Conservation (phyloP, 2,888 invertebrate species). For the Epinotia nisella region DNA sequence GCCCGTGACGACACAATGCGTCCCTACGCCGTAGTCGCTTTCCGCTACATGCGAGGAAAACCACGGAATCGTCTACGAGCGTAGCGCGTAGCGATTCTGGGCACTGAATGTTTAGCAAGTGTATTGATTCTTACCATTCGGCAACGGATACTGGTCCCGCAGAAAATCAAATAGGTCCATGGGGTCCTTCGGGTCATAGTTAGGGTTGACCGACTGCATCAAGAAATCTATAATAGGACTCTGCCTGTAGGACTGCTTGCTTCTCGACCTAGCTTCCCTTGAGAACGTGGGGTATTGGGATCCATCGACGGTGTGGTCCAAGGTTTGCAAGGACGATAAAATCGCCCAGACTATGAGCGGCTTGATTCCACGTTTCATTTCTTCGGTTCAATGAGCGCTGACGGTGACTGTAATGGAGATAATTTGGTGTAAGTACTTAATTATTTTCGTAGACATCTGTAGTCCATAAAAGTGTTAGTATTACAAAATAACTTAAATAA, state of each 20-base stretch:
- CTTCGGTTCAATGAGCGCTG: neutral
- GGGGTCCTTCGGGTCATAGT: constrained; percentile 51
- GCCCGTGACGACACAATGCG: too few relatives aligned
- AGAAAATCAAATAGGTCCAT: constrained; percentile 57
- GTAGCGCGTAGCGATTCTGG: too few relatives aligned
- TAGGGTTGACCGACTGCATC: constrained; percentile 52
- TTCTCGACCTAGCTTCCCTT: neutral
- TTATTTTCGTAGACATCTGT: too few relatives aligned
- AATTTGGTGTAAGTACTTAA: neutral
- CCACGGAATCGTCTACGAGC: too few relatives aligned
- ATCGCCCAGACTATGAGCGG: constrained; percentile 31
- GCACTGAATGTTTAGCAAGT: neutral
- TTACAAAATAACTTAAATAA: too few relatives aligned
- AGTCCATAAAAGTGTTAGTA: too few relatives aligned
- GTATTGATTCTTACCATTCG: constrained; percentile 54
- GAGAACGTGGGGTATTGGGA: neutral
- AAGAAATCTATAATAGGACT: constrained; percentile 52
- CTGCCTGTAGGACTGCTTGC: constrained; percentile 51
- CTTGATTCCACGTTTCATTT: constrained; percentile 32
- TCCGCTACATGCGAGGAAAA: too few relatives aligned
- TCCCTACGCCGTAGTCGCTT: too few relatives aligned
- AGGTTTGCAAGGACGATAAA: constrained; percentile 26
- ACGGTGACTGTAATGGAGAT: neutral
- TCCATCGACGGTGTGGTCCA: neutral
- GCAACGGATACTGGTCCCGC: constrained; percentile 58